Evolutionary conservation across 2,888 invertebrate genomes (phyloP), one percentile per base, ranked within the genome.

Genomic region (Aproaerema taeniolella): DNA sequence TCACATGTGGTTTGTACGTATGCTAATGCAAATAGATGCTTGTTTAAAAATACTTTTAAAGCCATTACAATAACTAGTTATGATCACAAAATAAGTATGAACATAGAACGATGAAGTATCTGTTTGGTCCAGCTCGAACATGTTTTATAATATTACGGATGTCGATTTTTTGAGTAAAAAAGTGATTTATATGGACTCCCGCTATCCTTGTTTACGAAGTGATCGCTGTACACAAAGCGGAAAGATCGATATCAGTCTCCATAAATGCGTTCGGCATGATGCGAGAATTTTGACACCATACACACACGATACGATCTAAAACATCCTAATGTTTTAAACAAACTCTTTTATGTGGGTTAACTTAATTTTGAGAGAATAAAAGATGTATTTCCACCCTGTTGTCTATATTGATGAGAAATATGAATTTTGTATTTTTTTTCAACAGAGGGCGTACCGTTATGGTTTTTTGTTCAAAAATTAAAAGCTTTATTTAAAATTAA

Each of bases 271-370:
- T 78, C 83, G 63, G 82, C 81, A 80, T 86, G 85, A 86, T 80
- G 83, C 76, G 85, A 81, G 81, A 82, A 61, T 83, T 85, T 82
- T 86, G 85, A 86, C 86, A 85, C 83, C 83, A 85, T 80, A 86
- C 76, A 79, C 50, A 16, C 41, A 10, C 53, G 86, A 86, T 86
- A 86, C 78, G 59, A 86, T 86, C 85, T 81, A 79, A 77, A 82
- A 77, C 69, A 66, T 61, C 41, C 83, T 86, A 85, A 85, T 85
- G 82, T 83, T 86, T 83, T 85, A 83, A 85, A 85, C 86, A 86
- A 85, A 85, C 83, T 82, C 79, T 61, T 83, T 83, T 82, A 80
- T 81, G 58, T 69, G 65, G 74, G 74, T 61, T 85, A 85, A 85
- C 85, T 82, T 80, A 83, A 86, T 85, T 82, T 82, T 67, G 51